Evolutionary conservation across 2,888 invertebrate species (phyloP), one percentile per base, ranked within the genome.

Genomic region (Pandemis corylana): DNA sequence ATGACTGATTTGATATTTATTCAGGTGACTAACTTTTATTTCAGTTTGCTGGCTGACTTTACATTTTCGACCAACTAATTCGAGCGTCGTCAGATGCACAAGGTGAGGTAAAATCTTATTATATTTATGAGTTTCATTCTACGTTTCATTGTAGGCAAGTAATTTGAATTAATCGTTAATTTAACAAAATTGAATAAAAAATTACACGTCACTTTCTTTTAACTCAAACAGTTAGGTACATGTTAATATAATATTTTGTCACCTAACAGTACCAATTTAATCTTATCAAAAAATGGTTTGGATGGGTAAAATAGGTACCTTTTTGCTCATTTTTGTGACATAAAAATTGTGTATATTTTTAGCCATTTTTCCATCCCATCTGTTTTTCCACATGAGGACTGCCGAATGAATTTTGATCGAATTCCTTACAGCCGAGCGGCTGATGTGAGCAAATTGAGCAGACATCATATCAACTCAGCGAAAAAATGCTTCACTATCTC

Each of bases 371-470:
- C 51, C 51, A n/a, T 66, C 49, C 36, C 66, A 66, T 66, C 36
- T 66, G 49, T 7, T 28, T 51, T 66, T 66, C 66, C 66, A 36
- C 66, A 36, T 51, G 66, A 46, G 64, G 51, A 28, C 66, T 65
- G 65, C 64, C 20, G 66, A 66, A 66, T n/a, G 51, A 28, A 51
- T 51, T 36, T 20, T 51, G 66, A 66, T 66, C 36, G n/a, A 46
- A 51, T 49, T 66, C 13, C 28, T 64, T 46, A 64, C 44, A 64
- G 66, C 28, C 28, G 66, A 46, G 66, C 66, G 66, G 49, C 66
- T 1, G 65, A 61, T 42, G 62, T 7, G 13, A 13, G 51, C 49
- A 49, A 66, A 66, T 66, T 51, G 62, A 62, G 62, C 62, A 61
- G 62, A 62, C 41, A 42, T 62, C 59, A 59, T 20, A 59, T 28